phyloP scores from a whole-genome alignment of 2,113 vertebrate species.

The Nyctibius bracteatus region DNA sequence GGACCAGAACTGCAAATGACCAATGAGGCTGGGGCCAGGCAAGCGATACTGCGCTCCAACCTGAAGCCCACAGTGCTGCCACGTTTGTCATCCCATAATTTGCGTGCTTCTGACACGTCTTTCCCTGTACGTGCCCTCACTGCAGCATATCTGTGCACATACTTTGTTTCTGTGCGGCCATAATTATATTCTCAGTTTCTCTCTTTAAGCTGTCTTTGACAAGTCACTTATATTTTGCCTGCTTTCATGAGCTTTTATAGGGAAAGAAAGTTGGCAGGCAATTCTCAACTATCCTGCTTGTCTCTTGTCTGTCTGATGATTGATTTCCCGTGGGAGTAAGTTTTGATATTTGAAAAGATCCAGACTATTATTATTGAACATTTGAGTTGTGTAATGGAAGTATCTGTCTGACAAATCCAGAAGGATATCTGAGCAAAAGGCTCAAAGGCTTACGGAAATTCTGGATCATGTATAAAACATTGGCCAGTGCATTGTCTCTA shows the following conservation, averaged over 20 bases:
- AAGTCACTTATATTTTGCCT: constrained; percentile 8
- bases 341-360: constrained; percentile 55
- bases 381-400: constrained; percentile 4
- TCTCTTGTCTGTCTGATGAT: constrained; percentile 44
- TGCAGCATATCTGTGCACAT: neutral
- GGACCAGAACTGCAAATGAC: neutral
- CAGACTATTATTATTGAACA: constrained; percentile 45
- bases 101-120: neutral
- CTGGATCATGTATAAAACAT: neutral
- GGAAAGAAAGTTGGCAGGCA: constrained; percentile 19
- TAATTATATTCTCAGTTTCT: constrained; percentile 3
- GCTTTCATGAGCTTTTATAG: constrained; percentile 5
- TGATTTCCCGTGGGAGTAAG: constrained; percentile 63
- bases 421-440: neutral
- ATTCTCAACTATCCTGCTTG: neutral
- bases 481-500: neutral
- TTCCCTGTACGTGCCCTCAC: fast-evolving
- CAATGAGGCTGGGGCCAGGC: neutral
- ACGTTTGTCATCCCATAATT: neutral
- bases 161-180: neutral
- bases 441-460: neutral
- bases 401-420: constrained; percentile 29
- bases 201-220: neutral
- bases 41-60: neutral
- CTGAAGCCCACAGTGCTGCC: neutral